A percentile compares a stretch with the other conserved stretches of the same genome.
Evolutionary conservation across 2,113 vertebrate species (phyloP).

Genomic region (Boleophthalmus pectinirostris): DNA sequence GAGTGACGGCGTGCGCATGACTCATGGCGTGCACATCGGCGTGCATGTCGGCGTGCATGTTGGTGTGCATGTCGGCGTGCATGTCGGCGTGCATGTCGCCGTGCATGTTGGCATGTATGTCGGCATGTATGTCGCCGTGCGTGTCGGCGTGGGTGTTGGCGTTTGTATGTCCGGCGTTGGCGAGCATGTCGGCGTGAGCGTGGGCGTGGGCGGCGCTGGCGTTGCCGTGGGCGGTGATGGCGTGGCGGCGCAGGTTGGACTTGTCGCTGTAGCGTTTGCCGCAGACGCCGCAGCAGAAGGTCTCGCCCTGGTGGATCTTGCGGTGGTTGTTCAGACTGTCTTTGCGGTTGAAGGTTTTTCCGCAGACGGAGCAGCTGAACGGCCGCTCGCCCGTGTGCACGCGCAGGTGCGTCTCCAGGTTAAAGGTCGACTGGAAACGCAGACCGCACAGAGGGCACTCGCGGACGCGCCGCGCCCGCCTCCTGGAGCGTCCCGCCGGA

Average conservation of each 20-base stretch:
- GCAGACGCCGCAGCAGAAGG: background rate
- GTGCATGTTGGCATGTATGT: too few species aligned
- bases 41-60: too few species aligned
- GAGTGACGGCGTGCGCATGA: too few species aligned
- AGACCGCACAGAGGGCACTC: background rate
- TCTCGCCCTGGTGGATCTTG: background rate
- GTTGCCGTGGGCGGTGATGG: background rate
- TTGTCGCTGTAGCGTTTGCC: conserved; percentile 6
- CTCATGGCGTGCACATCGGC: too few species aligned
- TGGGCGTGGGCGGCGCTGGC: too few species aligned
- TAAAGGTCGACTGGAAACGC: background rate
- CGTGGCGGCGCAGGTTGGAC: background rate
- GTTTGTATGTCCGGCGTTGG: too few species aligned
- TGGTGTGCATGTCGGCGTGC: too few species aligned
- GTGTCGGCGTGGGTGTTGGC: too few species aligned
- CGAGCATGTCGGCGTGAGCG: too few species aligned
- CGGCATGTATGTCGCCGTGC: too few species aligned
- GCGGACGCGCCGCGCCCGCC: background rate
- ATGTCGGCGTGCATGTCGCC: too few species aligned
- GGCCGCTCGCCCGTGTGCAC: background rate
- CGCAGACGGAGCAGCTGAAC: background rate
- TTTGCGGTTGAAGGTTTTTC: background rate
- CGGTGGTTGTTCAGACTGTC: background rate
- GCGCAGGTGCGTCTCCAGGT: background rate
- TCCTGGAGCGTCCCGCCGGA: background rate